Evolutionary conservation across 2,797 vertebrate species (phyloP).

Genomic region (Enteromius unitaeniatus): DNA sequence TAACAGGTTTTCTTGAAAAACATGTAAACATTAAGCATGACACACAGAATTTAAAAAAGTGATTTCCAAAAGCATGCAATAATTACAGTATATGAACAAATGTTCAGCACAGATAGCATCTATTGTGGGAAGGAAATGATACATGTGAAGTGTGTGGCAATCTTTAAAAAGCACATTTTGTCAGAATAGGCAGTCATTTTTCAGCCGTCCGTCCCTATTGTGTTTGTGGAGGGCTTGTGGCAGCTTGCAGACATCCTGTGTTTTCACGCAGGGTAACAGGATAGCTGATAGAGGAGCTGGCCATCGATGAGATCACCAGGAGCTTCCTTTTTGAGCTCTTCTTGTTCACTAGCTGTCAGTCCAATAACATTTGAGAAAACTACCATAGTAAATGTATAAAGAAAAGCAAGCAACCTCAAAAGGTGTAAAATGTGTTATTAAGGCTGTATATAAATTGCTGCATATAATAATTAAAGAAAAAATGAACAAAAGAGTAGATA

Average conservation of each 20-base stretch:
- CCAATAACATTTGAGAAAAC: constrained; percentile 10
- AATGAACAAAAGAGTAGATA: not conserved
- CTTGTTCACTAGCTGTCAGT: constrained; percentile 47
- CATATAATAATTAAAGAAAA: not conserved
- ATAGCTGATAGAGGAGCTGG: constrained; percentile 66
- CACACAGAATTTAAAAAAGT: not conserved
- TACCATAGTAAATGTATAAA: not conserved
- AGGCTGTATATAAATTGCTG: not conserved
- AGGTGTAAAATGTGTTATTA: not conserved
- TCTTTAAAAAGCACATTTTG: constrained; percentile 40
- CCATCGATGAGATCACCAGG: constrained; percentile 65
- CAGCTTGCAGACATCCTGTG: constrained; percentile 74
- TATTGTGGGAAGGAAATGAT: not conserved
- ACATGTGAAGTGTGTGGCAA: constrained; percentile 11
- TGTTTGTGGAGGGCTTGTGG: constrained; percentile 73
- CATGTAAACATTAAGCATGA: not conserved
- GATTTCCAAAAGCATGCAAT: not conserved
- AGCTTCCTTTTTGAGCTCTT: constrained; percentile 55
- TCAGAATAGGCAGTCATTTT: constrained; percentile 65
- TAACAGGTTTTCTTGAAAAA: not conserved
- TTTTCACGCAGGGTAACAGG: constrained; percentile 62
- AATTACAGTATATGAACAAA: not conserved
- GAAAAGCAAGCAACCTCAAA: not conserved
- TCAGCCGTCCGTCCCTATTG: constrained; percentile 65
- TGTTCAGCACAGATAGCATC: not conserved